Conservation (phyloP, 2,113 vertebrate genomes). For the Oreocharis arfaki region DNA sequence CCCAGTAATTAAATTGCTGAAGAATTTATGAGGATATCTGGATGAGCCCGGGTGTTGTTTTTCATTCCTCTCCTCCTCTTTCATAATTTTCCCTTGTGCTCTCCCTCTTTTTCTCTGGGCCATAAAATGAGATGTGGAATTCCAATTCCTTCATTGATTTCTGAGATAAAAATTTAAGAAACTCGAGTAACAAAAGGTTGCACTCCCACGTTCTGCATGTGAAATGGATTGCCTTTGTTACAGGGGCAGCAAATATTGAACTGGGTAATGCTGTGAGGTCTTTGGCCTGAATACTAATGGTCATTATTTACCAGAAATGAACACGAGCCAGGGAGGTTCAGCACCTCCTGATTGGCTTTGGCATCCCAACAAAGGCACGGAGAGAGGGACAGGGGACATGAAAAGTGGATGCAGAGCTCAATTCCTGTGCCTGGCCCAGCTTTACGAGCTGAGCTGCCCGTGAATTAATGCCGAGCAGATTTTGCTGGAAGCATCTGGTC, state of each 20-base stretch:
- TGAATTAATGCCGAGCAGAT: not conserved
- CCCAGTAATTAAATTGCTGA: constrained; percentile 56
- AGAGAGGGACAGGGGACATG: not conserved
- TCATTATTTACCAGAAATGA: constrained; percentile 34
- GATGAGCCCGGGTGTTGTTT: not conserved
- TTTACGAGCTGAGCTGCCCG: not conserved
- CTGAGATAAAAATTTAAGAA: constrained; percentile 65
- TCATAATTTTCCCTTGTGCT: not conserved
- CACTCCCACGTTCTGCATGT: constrained; percentile 3
- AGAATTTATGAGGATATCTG: constrained; percentile 34
- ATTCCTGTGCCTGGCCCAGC: not conserved
- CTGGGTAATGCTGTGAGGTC: constrained; percentile 1
- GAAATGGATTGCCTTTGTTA: constrained; percentile 56
- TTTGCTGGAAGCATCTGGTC: not conserved
- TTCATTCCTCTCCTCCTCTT: not conserved
- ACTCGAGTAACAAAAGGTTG: constrained; percentile 51
- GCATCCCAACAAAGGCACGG: not conserved
- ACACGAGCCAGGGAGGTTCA: not conserved
- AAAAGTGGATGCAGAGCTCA: not conserved
- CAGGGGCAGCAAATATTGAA: constrained; percentile 55
- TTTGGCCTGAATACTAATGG: constrained; percentile 63
- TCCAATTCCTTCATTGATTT: constrained; percentile 62
- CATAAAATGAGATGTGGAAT: constrained; percentile 45
- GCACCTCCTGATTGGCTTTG: not conserved
- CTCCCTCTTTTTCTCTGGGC: not conserved